Evolutionary conservation across 1,140 invertebrate species (phyloP).

Genomic region (Linepithema humile): DNA sequence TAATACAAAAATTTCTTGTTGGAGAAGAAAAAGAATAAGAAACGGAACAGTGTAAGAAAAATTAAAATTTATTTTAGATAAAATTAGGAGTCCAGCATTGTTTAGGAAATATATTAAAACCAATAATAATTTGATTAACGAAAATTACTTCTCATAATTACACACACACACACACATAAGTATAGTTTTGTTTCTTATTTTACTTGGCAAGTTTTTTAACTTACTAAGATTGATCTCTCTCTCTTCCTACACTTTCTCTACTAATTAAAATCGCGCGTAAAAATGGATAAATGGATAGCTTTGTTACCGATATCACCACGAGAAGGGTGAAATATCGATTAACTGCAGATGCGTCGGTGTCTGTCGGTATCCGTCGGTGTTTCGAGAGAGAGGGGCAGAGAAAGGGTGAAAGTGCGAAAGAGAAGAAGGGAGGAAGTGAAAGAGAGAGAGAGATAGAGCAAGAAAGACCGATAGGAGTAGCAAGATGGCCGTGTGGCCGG

Average conservation of each 20-base stretch:
- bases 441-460: slow-evolving; percentile 13
- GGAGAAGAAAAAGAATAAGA: background rate
- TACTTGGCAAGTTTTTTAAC: background rate
- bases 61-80: background rate
- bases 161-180: too few relatives aligned
- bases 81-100: background rate
- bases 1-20: background rate
- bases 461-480: slow-evolving; percentile 45
- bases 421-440: background rate
- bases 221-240: background rate
- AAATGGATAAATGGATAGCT: slow-evolving; percentile 7
- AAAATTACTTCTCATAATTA: background rate
- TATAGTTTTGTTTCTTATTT: background rate
- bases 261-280: slow-evolving; percentile 18
- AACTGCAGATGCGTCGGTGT: slow-evolving; percentile 4
- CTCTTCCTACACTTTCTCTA: background rate
- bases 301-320: slow-evolving; percentile 26
- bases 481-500: slow-evolving; percentile 68
- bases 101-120: background rate
- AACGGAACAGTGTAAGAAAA: background rate
- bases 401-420: slow-evolving; percentile 50
- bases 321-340: slow-evolving; percentile 42
- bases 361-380: slow-evolving; percentile 28
- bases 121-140: background rate
- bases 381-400: slow-evolving; percentile 22